These are phyloP conservation scores for Cephalopholis sonnerati DNA, from an alignment of 2,113 vertebrate genomes.

Conservation along the genomic window DNA sequence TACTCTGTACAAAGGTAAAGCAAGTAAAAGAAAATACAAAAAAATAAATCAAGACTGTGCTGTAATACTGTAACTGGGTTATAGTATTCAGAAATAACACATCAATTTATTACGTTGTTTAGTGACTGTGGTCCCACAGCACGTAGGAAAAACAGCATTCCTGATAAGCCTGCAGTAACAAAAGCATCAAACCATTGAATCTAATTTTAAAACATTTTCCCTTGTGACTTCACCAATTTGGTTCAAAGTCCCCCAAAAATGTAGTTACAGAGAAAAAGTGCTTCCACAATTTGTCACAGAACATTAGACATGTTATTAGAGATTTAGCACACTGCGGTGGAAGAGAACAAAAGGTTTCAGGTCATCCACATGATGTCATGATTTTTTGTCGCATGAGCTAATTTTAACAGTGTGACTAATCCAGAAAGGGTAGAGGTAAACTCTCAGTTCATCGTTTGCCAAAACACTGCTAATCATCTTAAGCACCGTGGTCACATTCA, in stretches of 20 bases:
- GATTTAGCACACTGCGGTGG: conserved; percentile 25
- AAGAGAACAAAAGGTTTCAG: conserved; percentile 38
- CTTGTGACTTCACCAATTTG: background rate
- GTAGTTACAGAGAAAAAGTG: background rate
- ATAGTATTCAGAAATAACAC: background rate
- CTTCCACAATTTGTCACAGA: conserved; percentile 27
- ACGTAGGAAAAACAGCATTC: background rate
- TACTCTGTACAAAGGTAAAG: background rate
- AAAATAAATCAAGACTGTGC: background rate
- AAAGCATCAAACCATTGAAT: background rate
- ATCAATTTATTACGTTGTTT: background rate
- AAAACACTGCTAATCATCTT: background rate
- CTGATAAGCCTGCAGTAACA: background rate
- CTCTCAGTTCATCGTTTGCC: background rate
- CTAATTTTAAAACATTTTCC: background rate
- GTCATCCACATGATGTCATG: conserved; percentile 43
- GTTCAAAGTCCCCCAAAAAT: background rate
- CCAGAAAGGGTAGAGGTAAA: background rate
- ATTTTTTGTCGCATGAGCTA: conserved; percentile 20
- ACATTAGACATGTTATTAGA: conserved; percentile 38
- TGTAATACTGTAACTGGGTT: background rate
- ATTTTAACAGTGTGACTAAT: conserved; percentile 19
- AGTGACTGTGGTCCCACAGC: background rate
- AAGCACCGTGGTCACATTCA: background rate
- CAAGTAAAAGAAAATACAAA: no score